Evolutionary conservation across 2,797 vertebrate genomes (phyloP).

Genomic region (Iguana delicatissima): DNA sequence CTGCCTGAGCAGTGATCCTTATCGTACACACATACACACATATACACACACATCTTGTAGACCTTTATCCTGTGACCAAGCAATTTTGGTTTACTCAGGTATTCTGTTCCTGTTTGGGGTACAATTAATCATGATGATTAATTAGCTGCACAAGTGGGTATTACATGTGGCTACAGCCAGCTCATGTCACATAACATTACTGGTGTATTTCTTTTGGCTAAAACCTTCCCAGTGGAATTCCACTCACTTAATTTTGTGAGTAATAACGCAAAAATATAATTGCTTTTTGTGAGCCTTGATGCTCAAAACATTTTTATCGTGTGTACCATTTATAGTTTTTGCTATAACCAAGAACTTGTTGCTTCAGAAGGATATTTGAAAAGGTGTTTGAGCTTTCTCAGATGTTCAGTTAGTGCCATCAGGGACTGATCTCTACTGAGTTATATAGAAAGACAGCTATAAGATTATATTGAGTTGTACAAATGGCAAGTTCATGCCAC

Average conservation of each 20-base stretch:
- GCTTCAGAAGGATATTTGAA: background rate
- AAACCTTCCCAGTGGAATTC: conserved; percentile 10
- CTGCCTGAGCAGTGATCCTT: conserved; percentile 69
- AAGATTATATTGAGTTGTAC: background rate
- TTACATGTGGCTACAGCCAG: conserved; percentile 50
- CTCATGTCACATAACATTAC: background rate
- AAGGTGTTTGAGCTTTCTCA: conserved; percentile 26
- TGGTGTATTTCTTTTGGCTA: conserved; percentile 45
- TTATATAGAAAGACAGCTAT: background rate
- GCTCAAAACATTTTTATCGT: background rate
- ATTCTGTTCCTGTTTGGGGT: conserved; percentile 63
- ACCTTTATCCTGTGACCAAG: conserved; percentile 64
- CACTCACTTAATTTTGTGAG: background rate
- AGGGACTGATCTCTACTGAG: background rate
- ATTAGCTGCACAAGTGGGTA: conserved; percentile 62
- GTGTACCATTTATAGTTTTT: conserved; percentile 33
- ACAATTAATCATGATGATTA: conserved; percentile 73
- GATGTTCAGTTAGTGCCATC: conserved; percentile 31
- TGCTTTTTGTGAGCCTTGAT: background rate
- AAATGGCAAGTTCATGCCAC: background rate
- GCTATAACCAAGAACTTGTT: conserved; percentile 31
- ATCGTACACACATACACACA: conserved; percentile 46
- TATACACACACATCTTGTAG: conserved; percentile 37
- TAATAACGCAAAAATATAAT: conserved; percentile 2
- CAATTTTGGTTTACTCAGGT: conserved; percentile 68